Evolutionary conservation across 2,113 vertebrate species (phyloP), one percentile per base, ranked within the genome.

Genomic region (Vireo altiloquus): DNA sequence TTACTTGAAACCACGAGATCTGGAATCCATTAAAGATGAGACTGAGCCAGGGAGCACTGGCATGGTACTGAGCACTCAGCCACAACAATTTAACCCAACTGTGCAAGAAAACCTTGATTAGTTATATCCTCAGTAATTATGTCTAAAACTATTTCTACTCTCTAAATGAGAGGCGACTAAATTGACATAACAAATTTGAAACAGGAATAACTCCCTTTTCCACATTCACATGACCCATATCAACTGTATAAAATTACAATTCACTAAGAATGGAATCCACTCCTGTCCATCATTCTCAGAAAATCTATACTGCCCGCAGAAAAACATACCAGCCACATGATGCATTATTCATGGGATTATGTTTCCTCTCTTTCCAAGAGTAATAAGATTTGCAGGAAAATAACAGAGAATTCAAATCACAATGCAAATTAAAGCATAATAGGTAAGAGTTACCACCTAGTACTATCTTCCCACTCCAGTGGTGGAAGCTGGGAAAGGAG

Each of bases 21-120:
- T 98, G 96, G 94, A 97, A 96, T 91, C 42, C 72, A 97, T 98
- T 98, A 97, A 77, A 52, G 84, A 74, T 66, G 72, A 92, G 69
- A 79, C 47, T 0, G 15, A 92, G 87, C 56, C 69, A 91, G 78
- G 88, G 63, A 97, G 81, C 75, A 96, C 88, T 50, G 27, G 84
- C 25, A 42, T 40, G 49, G 60, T 90, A 95, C 74, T 82, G 64
- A 97, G 86, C 77, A 64, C 65, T 90, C 56, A 77, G 82, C 78
- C 84, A 91, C 86, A 69, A 79, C 61, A 83, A 63, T 91, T 90
- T 82, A 96, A 94, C 60, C 52, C 72, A 89, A 84, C 63, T 82
- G 60, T 39, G 63, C 71, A 87, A 95, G 61, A 68, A 94, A 92
- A 68, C 25, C 61, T 79, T 63, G 56, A 83, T 87, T 90, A 71